Conservation (phyloP, 2,113 vertebrate genomes). For the Stomatorhinus ivindoensis region DNA sequence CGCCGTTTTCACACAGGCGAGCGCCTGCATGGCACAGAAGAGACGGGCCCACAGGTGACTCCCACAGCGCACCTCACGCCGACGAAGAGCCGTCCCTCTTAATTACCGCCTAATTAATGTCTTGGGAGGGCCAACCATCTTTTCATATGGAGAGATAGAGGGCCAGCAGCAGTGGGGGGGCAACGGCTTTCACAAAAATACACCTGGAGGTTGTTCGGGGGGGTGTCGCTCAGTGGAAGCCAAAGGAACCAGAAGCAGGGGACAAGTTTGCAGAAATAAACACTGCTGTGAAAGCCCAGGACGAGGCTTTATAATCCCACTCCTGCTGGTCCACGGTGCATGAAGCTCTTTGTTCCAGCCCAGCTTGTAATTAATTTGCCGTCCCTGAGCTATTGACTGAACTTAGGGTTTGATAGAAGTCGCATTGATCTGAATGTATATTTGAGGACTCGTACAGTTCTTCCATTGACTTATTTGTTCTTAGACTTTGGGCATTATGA, state of each 20-base stretch:
- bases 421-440: not conserved
- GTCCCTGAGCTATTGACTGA: not conserved
- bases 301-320: not conserved
- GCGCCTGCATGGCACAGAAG: not conserved
- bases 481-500: not conserved
- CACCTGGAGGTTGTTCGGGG: not conserved
- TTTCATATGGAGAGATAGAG: conserved; percentile 13
- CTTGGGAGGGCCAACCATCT: not conserved
- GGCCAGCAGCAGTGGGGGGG: not conserved
- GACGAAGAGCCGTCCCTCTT: conserved; percentile 18
- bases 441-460: not conserved
- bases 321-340: not conserved
- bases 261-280: not conserved
- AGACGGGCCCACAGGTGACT: not conserved
- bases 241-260: not conserved
- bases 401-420: not conserved
- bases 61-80: not conserved
- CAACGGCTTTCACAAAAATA: not conserved
- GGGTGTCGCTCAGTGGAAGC: not conserved
- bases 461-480: not conserved
- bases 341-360: not conserved
- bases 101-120: conserved; percentile 23
- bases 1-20: not conserved
- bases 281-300: not conserved
- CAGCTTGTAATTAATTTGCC: not conserved